A percentile compares a stretch with the other conserved stretches of the same genome.
Evolutionary conservation across 2,113 vertebrate species (phyloP).

Genomic region (Puma concolor): DNA sequence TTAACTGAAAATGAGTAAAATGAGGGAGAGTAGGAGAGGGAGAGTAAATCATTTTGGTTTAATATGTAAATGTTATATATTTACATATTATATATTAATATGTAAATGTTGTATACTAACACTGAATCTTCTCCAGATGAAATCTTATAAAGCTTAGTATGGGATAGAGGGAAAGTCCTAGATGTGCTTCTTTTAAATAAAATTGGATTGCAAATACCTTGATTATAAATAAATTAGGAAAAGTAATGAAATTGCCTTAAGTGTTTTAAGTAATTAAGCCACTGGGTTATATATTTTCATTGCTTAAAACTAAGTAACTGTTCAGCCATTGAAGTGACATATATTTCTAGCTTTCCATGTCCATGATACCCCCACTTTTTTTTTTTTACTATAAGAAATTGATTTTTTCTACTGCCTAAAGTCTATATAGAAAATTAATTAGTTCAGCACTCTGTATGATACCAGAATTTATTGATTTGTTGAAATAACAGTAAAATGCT

Average conservation of each 20-base stretch:
- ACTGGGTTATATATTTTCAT: slow-evolving; percentile 43
- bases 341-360: background rate
- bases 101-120: slow-evolving; percentile 1
- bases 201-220: slow-evolving; percentile 51
- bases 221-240: slow-evolving; percentile 63
- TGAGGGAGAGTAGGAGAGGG: background rate
- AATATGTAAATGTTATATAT: background rate
- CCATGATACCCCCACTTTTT: background rate
- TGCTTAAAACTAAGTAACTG: slow-evolving; percentile 56
- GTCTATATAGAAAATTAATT: background rate
- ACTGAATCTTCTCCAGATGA: background rate
- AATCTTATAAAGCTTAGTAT: background rate
- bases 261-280: slow-evolving; percentile 68
- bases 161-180: background rate
- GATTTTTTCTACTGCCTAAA: background rate
- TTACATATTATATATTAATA: background rate
- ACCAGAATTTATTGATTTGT: background rate
- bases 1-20: slow-evolving; percentile 47
- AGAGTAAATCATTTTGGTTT: background rate
- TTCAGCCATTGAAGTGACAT: background rate
- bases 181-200: slow-evolving; percentile 52
- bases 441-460: background rate
- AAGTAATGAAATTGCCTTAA: slow-evolving; percentile 42
- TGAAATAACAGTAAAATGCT: background rate
- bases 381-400: background rate